Conservation (phyloP, 1,140 invertebrate species). For the Palaemon carinicauda region DNA sequence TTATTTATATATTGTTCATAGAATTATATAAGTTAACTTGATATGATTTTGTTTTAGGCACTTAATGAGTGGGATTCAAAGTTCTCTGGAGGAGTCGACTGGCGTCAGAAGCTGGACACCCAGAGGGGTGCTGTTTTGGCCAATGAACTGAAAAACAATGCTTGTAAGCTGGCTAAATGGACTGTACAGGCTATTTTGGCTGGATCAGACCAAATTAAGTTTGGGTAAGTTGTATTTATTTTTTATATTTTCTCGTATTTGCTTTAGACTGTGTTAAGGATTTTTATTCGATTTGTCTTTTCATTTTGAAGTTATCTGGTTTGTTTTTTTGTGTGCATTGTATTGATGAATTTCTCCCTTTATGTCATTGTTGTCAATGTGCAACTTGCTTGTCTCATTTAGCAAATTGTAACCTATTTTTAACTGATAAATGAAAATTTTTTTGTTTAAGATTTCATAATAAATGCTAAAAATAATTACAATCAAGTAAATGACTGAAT, state of each 20-base stretch:
- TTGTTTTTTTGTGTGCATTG: too few relatives aligned
- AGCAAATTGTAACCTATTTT: too few relatives aligned
- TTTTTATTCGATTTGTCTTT: too few relatives aligned
- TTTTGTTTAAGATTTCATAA: too few relatives aligned
- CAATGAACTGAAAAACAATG: conserved; percentile 98
- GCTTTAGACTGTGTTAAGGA: too few relatives aligned
- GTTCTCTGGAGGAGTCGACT: conserved; percentile 94
- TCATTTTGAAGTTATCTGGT: too few relatives aligned
- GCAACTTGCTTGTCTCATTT: too few relatives aligned
- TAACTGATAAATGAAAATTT: too few relatives aligned
- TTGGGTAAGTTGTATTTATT: conserved; percentile 73
- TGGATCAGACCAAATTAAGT: conserved; percentile 97
- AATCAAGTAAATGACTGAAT: too few relatives aligned
- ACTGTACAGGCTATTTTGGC: conserved; percentile 96
- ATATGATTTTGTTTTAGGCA: conserved; percentile 66
- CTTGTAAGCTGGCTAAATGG: conserved; percentile 99
- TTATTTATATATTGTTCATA: not conserved
- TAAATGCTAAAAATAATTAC: too few relatives aligned
- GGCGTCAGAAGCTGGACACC: conserved; percentile 96
- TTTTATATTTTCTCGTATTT: not conserved
- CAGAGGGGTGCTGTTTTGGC: conserved; percentile 97
- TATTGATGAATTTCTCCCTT: too few relatives aligned
- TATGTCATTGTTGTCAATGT: too few relatives aligned
- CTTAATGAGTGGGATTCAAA: conserved; percentile 99
- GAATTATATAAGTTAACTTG: not conserved